phyloP scores from a whole-genome alignment of 2,888 invertebrate species.

The Agrotis ipsilon region DNA sequence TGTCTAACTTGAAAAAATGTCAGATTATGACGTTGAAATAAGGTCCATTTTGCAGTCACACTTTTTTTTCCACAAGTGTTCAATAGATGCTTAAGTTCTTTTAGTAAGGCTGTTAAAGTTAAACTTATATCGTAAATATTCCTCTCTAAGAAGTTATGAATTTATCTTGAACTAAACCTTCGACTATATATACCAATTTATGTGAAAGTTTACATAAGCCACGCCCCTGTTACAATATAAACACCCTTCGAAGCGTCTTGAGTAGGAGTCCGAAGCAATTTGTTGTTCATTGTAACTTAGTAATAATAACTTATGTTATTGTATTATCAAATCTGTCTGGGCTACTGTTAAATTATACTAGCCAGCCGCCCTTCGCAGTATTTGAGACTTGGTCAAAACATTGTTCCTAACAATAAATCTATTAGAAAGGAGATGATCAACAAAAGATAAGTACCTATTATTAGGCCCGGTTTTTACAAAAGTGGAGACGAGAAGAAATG shows the following conservation, averaged over 20 bases:
- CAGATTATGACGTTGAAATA: no score
- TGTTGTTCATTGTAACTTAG: constrained; percentile 49
- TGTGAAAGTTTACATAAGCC: constrained; percentile 19
- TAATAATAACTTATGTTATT: constrained; percentile 29
- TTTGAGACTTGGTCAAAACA: not conserved
- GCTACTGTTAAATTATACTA: not conserved
- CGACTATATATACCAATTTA: constrained; percentile 3
- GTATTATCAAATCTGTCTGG: not conserved
- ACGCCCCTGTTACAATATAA: constrained; percentile 37
- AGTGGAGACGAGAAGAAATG: no score
- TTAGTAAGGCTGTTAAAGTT: no score
- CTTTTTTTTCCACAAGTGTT: no score
- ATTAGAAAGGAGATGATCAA: no score
- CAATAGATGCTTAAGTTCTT: no score
- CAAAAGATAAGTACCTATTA: no score
- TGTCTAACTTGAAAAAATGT: no score
- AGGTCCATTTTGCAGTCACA: no score
- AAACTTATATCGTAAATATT: not conserved
- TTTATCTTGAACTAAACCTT: constrained; percentile 1
- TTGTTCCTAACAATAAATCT: no score
- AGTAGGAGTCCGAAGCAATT: constrained; percentile 31
- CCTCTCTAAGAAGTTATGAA: not conserved
- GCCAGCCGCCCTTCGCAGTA: not conserved
- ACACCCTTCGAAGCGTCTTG: constrained; percentile 11
- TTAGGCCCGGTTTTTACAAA: no score